A percentile compares a stretch with the other conserved stretches of the same genome.
Conservation (phyloP, 2,888 invertebrate genomes). For the Peribatodes rhomboidaria region DNA sequence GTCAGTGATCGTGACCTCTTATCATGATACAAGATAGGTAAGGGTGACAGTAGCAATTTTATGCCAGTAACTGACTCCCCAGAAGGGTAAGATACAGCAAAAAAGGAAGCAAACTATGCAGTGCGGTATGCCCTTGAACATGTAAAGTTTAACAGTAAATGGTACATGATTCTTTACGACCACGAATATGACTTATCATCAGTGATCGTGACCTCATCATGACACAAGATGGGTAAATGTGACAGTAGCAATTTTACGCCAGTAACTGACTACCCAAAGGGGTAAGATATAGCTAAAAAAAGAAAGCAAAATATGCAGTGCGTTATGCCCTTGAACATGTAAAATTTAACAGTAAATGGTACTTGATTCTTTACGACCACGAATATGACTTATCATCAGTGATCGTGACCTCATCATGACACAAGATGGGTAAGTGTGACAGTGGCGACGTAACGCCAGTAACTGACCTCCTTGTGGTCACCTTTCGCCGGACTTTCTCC, state of each 20-base stretch:
- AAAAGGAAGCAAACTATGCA: background rate
- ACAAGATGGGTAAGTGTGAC: slow-evolving; percentile 75
- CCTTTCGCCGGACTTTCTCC: slow-evolving; percentile 83
- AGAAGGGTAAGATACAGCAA: too few species aligned
- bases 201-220: slow-evolving; percentile 45
- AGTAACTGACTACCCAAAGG: too few species aligned
- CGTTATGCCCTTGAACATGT: background rate
- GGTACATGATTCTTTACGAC: background rate
- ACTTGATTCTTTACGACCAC: background rate
- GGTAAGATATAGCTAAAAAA: slow-evolving; percentile 38
- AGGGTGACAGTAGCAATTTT: too few species aligned
- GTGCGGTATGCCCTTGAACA: background rate
- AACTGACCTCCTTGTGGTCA: slow-evolving; percentile 75
- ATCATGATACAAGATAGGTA: slow-evolving; percentile 44
- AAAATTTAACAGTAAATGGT: background rate
- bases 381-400: slow-evolving; percentile 22
- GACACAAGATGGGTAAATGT: too few species aligned
- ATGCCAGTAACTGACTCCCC: too few species aligned
- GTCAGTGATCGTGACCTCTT: slow-evolving; percentile 44
- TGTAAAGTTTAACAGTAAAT: slow-evolving; percentile 2
- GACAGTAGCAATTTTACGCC: too few species aligned
- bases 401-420: slow-evolving; percentile 47
- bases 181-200: slow-evolving; percentile 17
- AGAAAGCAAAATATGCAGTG: background rate
- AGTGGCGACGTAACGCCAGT: slow-evolving; percentile 76